A percentile compares a stretch with the other conserved stretches of the same genome.
Evolutionary conservation across 2,113 vertebrate genomes (phyloP).

Genomic region (Cygnus buccinator): DNA sequence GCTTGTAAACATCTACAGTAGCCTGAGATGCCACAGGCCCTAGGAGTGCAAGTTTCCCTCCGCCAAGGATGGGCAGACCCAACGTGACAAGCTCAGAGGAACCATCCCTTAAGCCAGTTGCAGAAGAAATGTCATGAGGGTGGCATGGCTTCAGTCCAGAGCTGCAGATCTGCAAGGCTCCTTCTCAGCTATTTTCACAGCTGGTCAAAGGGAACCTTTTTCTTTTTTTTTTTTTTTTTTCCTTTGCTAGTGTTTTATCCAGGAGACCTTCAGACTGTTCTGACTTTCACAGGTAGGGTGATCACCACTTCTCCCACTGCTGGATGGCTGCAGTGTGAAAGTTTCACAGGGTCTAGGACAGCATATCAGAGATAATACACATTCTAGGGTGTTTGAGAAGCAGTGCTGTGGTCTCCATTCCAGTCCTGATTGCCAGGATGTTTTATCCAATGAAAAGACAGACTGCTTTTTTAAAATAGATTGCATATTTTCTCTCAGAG

Average conservation of each 20-base stretch:
- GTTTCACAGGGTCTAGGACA: neutral
- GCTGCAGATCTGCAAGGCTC: neutral
- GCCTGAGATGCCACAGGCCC: neutral
- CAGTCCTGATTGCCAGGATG: neutral
- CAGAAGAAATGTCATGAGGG: neutral
- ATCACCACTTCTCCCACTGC: neutral
- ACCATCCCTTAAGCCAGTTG: neutral
- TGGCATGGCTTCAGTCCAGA: neutral
- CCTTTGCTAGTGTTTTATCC: neutral
- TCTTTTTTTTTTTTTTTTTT: too few relatives aligned
- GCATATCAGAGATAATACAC: neutral
- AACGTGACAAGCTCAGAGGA: neutral
- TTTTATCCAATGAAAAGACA: neutral
- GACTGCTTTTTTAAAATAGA: neutral
- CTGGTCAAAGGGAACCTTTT: neutral
- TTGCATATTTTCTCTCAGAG: neutral
- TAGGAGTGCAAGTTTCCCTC: neutral
- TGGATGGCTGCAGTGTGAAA: neutral
- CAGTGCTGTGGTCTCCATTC: neutral
- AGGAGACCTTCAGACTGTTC: neutral
- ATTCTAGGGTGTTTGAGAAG: neutral
- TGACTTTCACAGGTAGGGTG: neutral
- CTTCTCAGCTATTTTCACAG: neutral
- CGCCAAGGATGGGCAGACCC: neutral
- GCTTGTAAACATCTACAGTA: neutral